Evolutionary conservation across 2,888 invertebrate species (phyloP).

Genomic region (Branchipolynoe longqiensis): DNA sequence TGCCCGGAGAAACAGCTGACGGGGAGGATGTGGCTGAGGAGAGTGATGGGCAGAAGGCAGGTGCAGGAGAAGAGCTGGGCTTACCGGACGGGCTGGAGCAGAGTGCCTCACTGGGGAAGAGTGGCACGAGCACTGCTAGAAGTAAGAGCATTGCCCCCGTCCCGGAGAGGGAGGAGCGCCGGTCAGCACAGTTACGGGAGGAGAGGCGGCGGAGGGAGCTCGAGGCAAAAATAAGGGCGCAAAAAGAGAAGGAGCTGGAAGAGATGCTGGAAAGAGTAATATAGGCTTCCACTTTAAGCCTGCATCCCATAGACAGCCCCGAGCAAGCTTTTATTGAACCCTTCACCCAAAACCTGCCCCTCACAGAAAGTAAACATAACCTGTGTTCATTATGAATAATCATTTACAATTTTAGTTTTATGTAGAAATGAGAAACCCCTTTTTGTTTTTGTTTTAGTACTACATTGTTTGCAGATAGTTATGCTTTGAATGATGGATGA

Average conservation of each 20-base stretch:
- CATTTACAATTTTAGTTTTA: neutral
- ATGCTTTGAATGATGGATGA: too few relatives aligned
- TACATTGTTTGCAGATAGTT: too few relatives aligned
- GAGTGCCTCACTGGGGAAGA: neutral
- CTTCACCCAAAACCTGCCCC: neutral
- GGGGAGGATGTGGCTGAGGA: too few relatives aligned
- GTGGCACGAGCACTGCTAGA: neutral
- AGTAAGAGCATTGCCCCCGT: neutral
- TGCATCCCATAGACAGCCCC: neutral
- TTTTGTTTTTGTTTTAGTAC: neutral
- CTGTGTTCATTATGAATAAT: neutral
- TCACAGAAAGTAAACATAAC: neutral
- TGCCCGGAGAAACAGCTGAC: neutral
- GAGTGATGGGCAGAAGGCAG: neutral
- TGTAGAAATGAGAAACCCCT: neutral
- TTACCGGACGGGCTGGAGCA: neutral
- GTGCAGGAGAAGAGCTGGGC: neutral
- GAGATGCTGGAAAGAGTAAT: constrained; percentile 20
- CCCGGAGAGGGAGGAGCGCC: constrained; percentile 19
- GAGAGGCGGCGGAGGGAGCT: neutral
- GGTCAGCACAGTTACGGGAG: neutral
- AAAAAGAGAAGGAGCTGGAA: constrained; percentile 30
- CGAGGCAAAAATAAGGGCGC: neutral
- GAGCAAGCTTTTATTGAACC: neutral
- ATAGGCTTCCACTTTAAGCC: neutral